Conservation (phyloP, 1,140 invertebrate genomes). For the Bicyclus anynana region DNA sequence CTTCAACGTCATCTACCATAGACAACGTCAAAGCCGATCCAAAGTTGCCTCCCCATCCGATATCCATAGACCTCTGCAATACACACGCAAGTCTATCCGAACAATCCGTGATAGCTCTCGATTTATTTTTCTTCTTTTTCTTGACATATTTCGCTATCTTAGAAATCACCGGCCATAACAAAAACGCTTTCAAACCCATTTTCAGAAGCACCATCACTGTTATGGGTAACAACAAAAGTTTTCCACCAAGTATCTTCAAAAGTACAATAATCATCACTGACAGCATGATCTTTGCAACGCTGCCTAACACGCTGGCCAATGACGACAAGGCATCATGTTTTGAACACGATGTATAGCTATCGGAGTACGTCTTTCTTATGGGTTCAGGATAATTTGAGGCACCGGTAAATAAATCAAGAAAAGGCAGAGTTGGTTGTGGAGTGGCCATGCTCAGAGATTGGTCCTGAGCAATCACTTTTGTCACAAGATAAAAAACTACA, state of each 20-base stretch:
- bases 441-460: constrained; percentile 46
- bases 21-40: constrained; percentile 59
- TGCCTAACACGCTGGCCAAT: constrained; percentile 57
- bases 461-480: constrained; percentile 46
- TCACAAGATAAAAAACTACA: constrained; percentile 53
- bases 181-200: constrained; percentile 55
- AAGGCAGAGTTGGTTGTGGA: constrained; percentile 43
- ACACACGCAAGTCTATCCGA: constrained; percentile 62
- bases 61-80: constrained; percentile 47
- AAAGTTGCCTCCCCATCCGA: constrained; percentile 52
- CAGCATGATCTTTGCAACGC: constrained; percentile 68
- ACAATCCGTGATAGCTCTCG: constrained; percentile 57
- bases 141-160: constrained; percentile 68
- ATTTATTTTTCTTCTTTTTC: constrained; percentile 55
- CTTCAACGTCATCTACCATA: constrained; percentile 62
- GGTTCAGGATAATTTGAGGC: constrained; percentile 55
- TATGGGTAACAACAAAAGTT: constrained; percentile 57
- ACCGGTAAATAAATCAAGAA: constrained; percentile 60
- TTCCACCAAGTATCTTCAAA: constrained; percentile 58
- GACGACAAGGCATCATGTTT: constrained; percentile 57
- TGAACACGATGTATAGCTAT: constrained; percentile 51
- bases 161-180: constrained; percentile 66
- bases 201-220: constrained; percentile 53
- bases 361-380: constrained; percentile 54
- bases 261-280: constrained; percentile 55